Base-by-base conservation (phyloP, 2,888 invertebrate genomes). In the Gymnocheta viridis region DNA sequence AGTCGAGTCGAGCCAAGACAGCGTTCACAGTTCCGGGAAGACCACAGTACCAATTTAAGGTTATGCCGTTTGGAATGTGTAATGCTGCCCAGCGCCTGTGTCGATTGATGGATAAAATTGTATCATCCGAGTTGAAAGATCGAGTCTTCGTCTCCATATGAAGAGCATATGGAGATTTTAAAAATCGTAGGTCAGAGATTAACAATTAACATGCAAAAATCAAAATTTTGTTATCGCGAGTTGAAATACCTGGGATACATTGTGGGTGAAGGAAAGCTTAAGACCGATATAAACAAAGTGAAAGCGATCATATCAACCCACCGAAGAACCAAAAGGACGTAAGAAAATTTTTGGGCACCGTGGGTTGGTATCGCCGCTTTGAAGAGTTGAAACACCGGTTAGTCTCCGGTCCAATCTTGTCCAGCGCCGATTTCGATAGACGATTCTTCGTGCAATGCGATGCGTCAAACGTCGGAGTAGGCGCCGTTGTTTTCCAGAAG, bases 281-380 rank as follows among this genome's bases (percentile, higher is more conserved):
- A 72, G 4, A 29, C 58, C 4, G 64, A 66, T 19, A 12, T 9
- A 12, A 14, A 14, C 3, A 69, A 69, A 19, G 32, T 78, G 0
- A 58, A 41, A n/a, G 49, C 67, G 0, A 77, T 69, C 10, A 6
- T 60, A 60, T 78, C 2, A 60, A 27, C 2, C 58, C 60, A 7
- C 78, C 78, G 6, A 77, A 56, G 62, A 54, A 10, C 12, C 70
- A 62, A 12, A 70, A 62, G 12, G 47, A 77, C 4, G 77, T 67
- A 0, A 14, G 67, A 9, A 56, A 27, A 47, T 29, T 56, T 17
- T n/a, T 77, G 35, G 67, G 58, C 0, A 69, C 69, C 2, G 67
- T 58, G 12, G 32, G 78, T 7, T 78, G 69, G 78, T 78, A 78
- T 69, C 38, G 69, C 2, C 44, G 78, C 4, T 78, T 69, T 44